Evolutionary conservation across 2,888 invertebrate genomes (phyloP).

Genomic region (Meganola albula): DNA sequence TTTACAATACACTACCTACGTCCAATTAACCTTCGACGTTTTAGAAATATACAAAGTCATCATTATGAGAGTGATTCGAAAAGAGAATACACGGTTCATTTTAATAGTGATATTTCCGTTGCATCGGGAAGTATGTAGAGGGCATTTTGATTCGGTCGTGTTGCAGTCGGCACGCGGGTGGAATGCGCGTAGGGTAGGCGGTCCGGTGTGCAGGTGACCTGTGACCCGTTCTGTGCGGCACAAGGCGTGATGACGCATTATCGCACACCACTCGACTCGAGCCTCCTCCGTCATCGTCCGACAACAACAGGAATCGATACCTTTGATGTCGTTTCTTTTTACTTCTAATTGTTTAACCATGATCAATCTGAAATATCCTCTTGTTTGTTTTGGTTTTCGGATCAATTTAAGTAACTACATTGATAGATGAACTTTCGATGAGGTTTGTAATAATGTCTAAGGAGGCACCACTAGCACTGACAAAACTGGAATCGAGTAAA

Average conservation of each 20-base stretch:
- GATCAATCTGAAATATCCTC: constrained; percentile 2
- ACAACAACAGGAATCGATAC: constrained; percentile 33
- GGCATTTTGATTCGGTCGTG: constrained; percentile 17
- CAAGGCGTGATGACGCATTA: constrained; percentile 46
- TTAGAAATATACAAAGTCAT: constrained; percentile 67
- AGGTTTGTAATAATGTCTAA: no score
- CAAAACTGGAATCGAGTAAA: no score
- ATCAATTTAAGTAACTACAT: no score
- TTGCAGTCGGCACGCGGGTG: constrained; percentile 29
- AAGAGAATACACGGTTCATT: constrained; percentile 32
- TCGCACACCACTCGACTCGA: constrained; percentile 19
- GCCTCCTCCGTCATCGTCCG: constrained; percentile 10
- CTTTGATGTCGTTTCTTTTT: constrained; percentile 22
- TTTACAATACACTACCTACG: constrained; percentile 64
- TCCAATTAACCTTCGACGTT: constrained; percentile 73
- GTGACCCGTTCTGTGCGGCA: constrained; percentile 42
- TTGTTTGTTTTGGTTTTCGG: no score
- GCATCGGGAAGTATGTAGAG: background rate
- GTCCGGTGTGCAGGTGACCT: constrained; percentile 57
- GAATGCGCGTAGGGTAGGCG: constrained; percentile 57
- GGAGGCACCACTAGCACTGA: no score
- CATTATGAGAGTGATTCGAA: constrained; percentile 54
- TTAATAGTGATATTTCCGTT: constrained; percentile 12
- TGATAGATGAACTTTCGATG: no score
- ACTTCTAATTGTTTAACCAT: constrained; percentile 13